Conservation (phyloP, 2,113 vertebrate genomes). For the Oplegnathus fasciatus region DNA sequence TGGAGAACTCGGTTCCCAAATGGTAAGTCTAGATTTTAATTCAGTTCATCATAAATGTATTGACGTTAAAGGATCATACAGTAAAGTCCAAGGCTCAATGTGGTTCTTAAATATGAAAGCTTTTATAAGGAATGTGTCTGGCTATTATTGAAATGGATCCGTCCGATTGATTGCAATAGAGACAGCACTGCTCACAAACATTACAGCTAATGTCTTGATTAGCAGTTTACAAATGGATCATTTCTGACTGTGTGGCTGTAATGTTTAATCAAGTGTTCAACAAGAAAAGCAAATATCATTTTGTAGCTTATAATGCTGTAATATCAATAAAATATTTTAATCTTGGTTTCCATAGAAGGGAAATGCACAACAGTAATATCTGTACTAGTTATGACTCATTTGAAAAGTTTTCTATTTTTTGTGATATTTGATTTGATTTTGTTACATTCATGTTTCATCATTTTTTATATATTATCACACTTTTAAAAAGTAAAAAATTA, state of each 20-base stretch:
- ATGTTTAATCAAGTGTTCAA: neutral
- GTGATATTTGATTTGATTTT: too few species aligned
- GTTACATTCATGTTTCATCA: too few species aligned
- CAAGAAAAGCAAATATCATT: neutral
- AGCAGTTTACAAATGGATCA: neutral
- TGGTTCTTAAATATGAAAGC: neutral
- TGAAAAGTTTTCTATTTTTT: neutral
- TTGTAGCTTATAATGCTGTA: neutral
- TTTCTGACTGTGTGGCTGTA: neutral
- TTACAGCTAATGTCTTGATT: neutral
- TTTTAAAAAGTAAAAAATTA: too few species aligned
- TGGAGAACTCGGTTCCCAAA: neutral
- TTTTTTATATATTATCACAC: too few species aligned
- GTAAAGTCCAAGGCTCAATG: neutral
- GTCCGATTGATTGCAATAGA: neutral
- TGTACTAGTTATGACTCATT: neutral
- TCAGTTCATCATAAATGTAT: neutral
- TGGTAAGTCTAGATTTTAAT: slow-evolving; percentile 33
- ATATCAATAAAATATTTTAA: neutral
- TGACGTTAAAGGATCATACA: neutral
- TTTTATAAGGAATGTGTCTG: neutral
- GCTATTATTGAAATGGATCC: neutral
- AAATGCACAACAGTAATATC: neutral
- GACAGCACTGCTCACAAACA: too few species aligned
- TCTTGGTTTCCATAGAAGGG: neutral